These are phyloP conservation scores for Ormyrus nitidulus DNA, from an alignment of 2,888 invertebrate species.

Conservation along the genomic window DNA sequence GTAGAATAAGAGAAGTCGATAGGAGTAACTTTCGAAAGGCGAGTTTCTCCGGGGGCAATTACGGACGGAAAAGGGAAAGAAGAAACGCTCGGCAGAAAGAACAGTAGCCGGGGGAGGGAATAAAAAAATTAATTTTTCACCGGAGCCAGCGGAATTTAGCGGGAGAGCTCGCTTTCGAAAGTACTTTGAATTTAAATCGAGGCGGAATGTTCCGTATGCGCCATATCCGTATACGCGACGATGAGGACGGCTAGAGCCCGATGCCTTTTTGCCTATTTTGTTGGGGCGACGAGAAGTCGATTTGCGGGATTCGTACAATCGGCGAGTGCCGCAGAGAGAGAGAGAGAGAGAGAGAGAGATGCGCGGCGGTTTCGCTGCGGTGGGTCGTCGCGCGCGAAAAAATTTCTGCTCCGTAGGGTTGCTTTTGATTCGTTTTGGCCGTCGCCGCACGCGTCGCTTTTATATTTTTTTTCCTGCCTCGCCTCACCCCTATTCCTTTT, in stretches of 20 bases:
- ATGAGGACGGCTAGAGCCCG: slow-evolving; percentile 23
- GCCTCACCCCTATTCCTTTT: slow-evolving; percentile 7
- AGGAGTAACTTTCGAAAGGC: too few species aligned
- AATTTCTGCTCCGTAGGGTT: slow-evolving; percentile 48
- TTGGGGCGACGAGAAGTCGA: slow-evolving; percentile 51
- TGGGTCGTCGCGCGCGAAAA: slow-evolving; percentile 45
- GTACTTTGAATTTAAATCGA: too few species aligned
- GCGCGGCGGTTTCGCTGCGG: slow-evolving; percentile 43
- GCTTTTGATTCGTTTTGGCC: slow-evolving; percentile 53
- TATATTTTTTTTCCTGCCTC: slow-evolving; percentile 4
- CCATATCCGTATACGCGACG: neutral
- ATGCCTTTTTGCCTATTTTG: slow-evolving; percentile 39
- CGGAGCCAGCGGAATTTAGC: too few species aligned
- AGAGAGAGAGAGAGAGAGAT: slow-evolving; percentile 47
- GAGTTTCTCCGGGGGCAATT: too few species aligned
- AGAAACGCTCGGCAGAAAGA: too few species aligned
- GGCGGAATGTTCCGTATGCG: neutral
- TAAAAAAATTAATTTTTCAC: too few species aligned
- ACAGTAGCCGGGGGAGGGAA: too few species aligned
- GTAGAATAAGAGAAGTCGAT: too few species aligned
- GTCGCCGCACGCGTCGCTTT: slow-evolving; percentile 43
- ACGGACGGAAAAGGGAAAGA: too few species aligned
- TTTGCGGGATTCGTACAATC: slow-evolving; percentile 51
- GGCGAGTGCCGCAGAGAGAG: slow-evolving; percentile 20
- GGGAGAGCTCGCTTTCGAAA: too few species aligned